Conservation (phyloP, 2,113 vertebrate species). For the Pterocles burchelli region DNA sequence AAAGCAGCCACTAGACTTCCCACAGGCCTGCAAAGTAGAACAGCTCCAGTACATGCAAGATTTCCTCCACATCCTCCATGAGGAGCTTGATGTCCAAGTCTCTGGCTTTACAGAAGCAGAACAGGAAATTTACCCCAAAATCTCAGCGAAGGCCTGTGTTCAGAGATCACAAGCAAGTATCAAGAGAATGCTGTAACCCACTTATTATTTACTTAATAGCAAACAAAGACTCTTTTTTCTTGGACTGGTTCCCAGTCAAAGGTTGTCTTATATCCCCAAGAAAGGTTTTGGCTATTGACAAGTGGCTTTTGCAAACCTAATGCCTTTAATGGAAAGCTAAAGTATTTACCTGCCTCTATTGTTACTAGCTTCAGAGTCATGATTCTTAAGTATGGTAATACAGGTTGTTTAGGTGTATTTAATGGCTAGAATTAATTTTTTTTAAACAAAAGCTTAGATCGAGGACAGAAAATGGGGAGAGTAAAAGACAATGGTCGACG, state of each 20-base stretch:
- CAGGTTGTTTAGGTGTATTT: not conserved
- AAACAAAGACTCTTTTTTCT: not conserved
- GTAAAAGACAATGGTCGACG: not conserved
- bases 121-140: not conserved
- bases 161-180: not conserved
- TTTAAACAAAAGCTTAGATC: not conserved
- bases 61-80: not conserved
- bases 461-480: not conserved
- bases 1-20: not conserved
- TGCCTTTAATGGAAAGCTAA: not conserved
- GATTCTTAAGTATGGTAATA: not conserved
- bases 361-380: not conserved
- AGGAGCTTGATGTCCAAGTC: not conserved
- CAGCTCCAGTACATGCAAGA: not conserved
- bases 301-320: not conserved
- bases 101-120: not conserved
- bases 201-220: not conserved
- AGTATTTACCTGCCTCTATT: not conserved
- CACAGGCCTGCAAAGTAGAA: not conserved
- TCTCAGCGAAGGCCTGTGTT: fast-evolving
- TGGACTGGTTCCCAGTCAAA: not conserved
- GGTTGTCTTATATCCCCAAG: not conserved
- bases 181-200: not conserved
- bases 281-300: not conserved
- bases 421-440: not conserved